Conservation (phyloP, 1,140 invertebrate species). For the Cardiocondyla obscurior region DNA sequence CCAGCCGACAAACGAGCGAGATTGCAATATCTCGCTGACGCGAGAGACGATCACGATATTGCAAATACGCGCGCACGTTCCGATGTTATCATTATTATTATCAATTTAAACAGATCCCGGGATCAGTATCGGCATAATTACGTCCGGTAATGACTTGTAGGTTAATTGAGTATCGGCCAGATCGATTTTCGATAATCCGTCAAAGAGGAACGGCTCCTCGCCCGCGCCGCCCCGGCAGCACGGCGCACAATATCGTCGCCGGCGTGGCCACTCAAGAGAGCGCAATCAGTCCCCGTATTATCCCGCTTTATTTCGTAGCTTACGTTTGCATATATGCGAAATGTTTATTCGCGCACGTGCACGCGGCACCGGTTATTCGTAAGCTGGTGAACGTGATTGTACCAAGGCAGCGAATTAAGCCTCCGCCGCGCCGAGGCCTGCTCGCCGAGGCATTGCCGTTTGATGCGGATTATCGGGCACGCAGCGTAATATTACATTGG, state of each 20-base stretch:
- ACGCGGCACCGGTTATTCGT: not conserved
- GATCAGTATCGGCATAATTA: conserved; percentile 68
- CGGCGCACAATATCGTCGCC: conserved; percentile 38
- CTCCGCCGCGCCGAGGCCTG: conserved; percentile 2
- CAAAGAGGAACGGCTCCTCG: conserved; percentile 53
- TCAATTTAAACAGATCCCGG: conserved; percentile 65
- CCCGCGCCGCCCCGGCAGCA: not conserved
- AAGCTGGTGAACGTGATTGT: conserved; percentile 39
- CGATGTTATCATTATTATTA: conserved; percentile 68
- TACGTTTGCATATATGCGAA: not conserved
- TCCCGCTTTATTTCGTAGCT: conserved; percentile 45
- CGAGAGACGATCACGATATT: not conserved
- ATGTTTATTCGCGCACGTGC: conserved; percentile 6
- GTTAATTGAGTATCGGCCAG: conserved; percentile 63
- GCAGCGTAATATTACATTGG: not conserved
- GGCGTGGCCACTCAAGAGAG: conserved; percentile 24
- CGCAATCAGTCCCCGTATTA: conserved; percentile 35
- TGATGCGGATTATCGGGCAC: conserved; percentile 13
- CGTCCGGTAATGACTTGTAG: conserved; percentile 66
- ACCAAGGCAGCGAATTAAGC: conserved; percentile 33
- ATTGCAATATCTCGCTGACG: conserved; percentile 46
- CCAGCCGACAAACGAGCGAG: not conserved
- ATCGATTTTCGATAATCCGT: conserved; percentile 73
- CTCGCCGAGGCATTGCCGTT: conserved; percentile 2
- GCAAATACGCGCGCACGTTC: not conserved